These are phyloP conservation scores for Diorhabda elongata DNA, from an alignment of 1,140 invertebrate species.

Conservation along the genomic window DNA sequence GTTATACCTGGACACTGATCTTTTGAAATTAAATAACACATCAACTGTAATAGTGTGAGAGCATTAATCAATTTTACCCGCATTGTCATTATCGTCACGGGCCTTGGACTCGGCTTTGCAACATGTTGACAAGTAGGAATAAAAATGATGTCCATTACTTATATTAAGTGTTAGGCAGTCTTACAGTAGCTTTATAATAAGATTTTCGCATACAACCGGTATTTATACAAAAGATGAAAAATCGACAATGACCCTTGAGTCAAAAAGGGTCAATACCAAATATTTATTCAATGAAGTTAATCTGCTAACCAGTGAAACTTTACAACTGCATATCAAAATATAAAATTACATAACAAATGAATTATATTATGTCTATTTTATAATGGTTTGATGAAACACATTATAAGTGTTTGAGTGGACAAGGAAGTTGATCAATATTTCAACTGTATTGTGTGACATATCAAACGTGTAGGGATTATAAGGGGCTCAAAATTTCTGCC, in stretches of 20 bases:
- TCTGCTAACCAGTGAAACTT: conserved; percentile 34
- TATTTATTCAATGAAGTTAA: conserved; percentile 29
- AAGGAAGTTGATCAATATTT: conserved; percentile 14
- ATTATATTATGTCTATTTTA: conserved; percentile 20
- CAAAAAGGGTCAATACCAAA: conserved; percentile 33
- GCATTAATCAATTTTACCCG: not conserved
- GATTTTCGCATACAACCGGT: conserved; percentile 28
- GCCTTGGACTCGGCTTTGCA: conserved; percentile 26
- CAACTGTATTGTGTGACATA: conserved; percentile 8
- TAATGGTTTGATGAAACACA: conserved; percentile 11
- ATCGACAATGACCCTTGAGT: conserved; percentile 30
- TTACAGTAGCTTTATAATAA: conserved; percentile 15
- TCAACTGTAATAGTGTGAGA: not conserved
- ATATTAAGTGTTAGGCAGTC: conserved; percentile 28
- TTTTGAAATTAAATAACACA: not conserved
- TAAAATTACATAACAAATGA: conserved; percentile 36
- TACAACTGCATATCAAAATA: conserved; percentile 31
- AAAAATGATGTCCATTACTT: conserved; percentile 36
- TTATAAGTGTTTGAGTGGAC: not conserved
- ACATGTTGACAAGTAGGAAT: conserved; percentile 29
- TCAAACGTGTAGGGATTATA: conserved; percentile 5
- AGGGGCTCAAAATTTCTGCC: not conserved
- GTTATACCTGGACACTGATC: not conserved
- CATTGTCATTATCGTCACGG: conserved; percentile 23
- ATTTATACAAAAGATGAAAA: conserved; percentile 37